Evolutionary conservation across 1,140 invertebrate species (phyloP).

Genomic region (Acromyrmex echinatior): DNA sequence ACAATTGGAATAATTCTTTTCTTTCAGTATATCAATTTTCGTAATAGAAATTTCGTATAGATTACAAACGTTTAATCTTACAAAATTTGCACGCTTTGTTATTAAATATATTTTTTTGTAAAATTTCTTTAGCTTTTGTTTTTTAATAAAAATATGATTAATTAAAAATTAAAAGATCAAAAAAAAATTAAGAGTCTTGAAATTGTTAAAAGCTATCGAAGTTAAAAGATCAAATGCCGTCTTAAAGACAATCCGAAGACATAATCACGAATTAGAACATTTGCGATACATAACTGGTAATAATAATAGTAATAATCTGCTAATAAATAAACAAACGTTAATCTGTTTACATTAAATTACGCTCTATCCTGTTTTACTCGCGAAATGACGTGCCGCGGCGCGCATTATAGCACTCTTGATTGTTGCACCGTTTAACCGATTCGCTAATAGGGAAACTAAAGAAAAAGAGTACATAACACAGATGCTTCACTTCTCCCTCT

Average conservation of each 20-base stretch:
- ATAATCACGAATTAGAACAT: background rate
- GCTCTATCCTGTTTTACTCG: constrained; percentile 22
- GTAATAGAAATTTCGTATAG: background rate
- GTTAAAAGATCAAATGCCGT: background rate
- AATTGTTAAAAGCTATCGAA: no score
- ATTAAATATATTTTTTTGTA: background rate
- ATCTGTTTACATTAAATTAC: constrained; percentile 58
- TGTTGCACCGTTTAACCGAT: constrained; percentile 55
- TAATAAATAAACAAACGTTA: constrained; percentile 51
- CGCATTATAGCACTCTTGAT: constrained; percentile 41
- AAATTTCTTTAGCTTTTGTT: background rate
- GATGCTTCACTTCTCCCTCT: constrained; percentile 11
- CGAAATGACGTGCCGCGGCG: constrained; percentile 22
- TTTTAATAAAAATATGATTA: background rate
- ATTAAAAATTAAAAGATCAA: background rate
- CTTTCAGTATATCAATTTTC: constrained; percentile 10
- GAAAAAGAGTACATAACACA: constrained; percentile 51
- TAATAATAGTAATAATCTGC: constrained; percentile 21
- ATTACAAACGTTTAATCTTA: background rate
- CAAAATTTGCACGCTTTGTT: background rate
- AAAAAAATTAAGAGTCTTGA: no score
- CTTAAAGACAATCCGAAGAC: background rate
- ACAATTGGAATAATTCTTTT: constrained; percentile 1
- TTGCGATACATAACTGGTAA: constrained; percentile 25
- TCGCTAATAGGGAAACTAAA: constrained; percentile 53